phyloP scores from a whole-genome alignment of 2,113 vertebrate species.

The Lagopus leucura region DNA sequence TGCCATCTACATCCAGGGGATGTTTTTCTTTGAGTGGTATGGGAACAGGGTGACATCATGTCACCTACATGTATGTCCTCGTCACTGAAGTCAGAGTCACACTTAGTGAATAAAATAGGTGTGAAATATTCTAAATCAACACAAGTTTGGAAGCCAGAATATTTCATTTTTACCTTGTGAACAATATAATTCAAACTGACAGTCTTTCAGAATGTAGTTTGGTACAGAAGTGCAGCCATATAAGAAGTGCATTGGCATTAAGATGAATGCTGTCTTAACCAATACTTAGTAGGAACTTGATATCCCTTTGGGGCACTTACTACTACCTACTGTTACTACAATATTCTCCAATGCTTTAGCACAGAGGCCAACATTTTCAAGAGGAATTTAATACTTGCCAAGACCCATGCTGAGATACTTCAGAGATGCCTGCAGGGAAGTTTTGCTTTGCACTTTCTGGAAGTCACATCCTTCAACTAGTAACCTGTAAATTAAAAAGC shows the following conservation, averaged over 20 bases:
- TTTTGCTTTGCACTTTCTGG: conserved; percentile 1
- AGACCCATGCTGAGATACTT: neutral
- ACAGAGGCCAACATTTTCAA: conserved; percentile 6
- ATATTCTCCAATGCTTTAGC: conserved; percentile 36
- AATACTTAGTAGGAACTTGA: conserved; percentile 35
- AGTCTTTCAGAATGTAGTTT: conserved; percentile 47
- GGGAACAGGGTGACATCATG: neutral
- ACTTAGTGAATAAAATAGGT: neutral
- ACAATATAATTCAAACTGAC: conserved; percentile 43
- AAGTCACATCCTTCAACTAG: neutral
- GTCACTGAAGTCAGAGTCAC: neutral
- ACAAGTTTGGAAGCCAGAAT: conserved; percentile 31
- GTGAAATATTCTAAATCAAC: neutral
- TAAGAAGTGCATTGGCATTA: conserved; percentile 52
- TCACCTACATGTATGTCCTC: neutral
- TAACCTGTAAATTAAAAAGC: neutral
- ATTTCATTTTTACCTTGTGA: conserved; percentile 26
- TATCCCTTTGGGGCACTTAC: conserved; percentile 50
- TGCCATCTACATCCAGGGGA: neutral
- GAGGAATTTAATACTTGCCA: conserved; percentile 3
- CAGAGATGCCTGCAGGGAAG: conserved; percentile 12
- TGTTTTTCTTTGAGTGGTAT: neutral
- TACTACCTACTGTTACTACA: conserved; percentile 22
- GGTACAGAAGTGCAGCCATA: conserved; percentile 1
- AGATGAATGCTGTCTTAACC: conserved; percentile 62